These are phyloP conservation scores for Luffia ferchaultella DNA, from an alignment of 2,888 invertebrate species.

Conservation along the genomic window DNA sequence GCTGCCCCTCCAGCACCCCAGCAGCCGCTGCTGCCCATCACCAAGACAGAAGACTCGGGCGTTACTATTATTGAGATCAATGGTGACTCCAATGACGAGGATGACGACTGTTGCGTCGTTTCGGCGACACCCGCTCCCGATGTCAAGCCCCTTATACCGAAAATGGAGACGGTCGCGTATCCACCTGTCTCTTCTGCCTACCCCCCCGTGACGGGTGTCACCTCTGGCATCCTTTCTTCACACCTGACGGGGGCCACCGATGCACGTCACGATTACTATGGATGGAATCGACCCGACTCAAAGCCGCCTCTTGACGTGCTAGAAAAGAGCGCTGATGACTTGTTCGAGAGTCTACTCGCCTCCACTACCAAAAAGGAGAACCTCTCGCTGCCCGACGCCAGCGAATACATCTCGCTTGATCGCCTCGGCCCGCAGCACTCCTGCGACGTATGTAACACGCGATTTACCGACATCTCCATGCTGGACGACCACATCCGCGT, in stretches of 20 bases:
- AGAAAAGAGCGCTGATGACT: conserved; percentile 56
- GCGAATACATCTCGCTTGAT: conserved; percentile 72
- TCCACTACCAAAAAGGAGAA: conserved; percentile 44
- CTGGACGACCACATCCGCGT: conserved; percentile 61
- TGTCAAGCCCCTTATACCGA: conserved; percentile 45
- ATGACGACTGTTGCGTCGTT: conserved; percentile 57
- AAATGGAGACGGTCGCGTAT: conserved; percentile 36
- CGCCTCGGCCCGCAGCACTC: conserved; percentile 67
- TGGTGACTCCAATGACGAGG: conserved; percentile 56
- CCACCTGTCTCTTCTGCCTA: conserved; percentile 19
- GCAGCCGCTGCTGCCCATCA: conserved; percentile 33
- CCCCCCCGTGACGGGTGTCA: conserved; percentile 30
- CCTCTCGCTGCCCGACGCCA: conserved; percentile 41
- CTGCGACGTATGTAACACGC: conserved; percentile 69
- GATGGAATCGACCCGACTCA: conserved; percentile 25
- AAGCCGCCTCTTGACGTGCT: conserved; percentile 49
- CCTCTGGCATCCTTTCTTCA: not conserved
- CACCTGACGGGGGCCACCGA: not conserved
- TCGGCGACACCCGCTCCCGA: conserved; percentile 53
- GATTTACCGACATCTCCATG: conserved; percentile 61
- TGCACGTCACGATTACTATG: not conserved
- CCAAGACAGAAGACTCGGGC: conserved; percentile 39
- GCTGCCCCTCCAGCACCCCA: conserved; percentile 9
- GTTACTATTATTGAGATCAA: conserved; percentile 54
- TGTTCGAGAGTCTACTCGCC: conserved; percentile 52